Evolutionary conservation across 30 jellyfish, hydroid and myxozoan species (phyloP).

Genomic region (Hydractinia echinata): DNA sequence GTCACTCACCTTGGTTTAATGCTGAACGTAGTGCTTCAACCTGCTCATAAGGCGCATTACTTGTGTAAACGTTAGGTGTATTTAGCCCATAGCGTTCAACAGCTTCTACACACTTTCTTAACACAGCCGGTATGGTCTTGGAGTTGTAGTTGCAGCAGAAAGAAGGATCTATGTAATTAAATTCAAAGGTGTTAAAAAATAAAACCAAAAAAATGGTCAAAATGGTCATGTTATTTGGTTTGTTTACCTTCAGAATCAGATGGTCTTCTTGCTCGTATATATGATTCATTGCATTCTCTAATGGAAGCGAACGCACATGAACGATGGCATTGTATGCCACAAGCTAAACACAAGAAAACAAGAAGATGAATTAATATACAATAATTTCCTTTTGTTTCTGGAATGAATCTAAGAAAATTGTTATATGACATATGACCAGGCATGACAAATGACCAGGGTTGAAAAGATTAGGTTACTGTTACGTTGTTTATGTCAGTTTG

Average conservation of each 20-base stretch:
- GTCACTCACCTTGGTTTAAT: constrained; percentile 69
- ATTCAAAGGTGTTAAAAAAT: background rate
- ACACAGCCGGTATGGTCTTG: constrained; percentile 31
- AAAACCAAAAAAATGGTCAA: background rate
- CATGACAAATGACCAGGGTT: no score
- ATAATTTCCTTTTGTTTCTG: no score
- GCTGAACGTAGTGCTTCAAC: constrained; percentile 55
- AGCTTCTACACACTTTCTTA: constrained; percentile 41
- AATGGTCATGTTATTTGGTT: background rate
- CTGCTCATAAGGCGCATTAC: constrained; percentile 45
- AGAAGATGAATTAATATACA: background rate
- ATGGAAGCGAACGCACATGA: constrained; percentile 61
- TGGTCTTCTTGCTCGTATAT: constrained; percentile 55
- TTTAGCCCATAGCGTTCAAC: constrained; percentile 44
- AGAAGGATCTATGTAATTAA: constrained; percentile 45
- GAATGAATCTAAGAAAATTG: no score
- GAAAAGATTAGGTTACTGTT: no score
- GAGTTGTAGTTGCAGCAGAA: constrained; percentile 43
- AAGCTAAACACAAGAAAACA: constrained; percentile 39
- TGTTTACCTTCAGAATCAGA: constrained; percentile 67
- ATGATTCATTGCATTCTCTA: constrained; percentile 35
- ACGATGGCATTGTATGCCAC: constrained; percentile 94
- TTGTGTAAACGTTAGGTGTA: constrained; percentile 38
- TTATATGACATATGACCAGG: no score
- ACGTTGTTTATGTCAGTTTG: no score